phyloP scores from a whole-genome alignment of 1,140 invertebrate genomes.

The Dufourea novaeangliae region DNA sequence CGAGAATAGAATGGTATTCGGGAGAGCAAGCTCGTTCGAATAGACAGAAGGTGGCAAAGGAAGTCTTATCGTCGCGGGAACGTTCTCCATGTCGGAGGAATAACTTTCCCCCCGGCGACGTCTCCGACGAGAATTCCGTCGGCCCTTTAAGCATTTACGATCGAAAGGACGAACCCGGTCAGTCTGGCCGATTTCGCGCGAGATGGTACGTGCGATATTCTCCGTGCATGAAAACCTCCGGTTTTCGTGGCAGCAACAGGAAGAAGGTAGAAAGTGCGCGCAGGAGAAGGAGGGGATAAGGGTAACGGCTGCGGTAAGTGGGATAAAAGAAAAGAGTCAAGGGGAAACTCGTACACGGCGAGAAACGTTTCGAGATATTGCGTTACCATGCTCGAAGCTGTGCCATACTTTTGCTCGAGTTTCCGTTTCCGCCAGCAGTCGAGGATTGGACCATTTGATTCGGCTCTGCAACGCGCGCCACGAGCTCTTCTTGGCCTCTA shows the following conservation, averaged over 20 bases:
- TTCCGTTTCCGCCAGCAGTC: not conserved
- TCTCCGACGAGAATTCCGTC: slow-evolving; percentile 32
- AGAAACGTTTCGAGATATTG: slow-evolving; percentile 48
- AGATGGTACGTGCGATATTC: slow-evolving; percentile 59
- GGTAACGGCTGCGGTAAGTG: slow-evolving; percentile 44
- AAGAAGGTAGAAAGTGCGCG: slow-evolving; percentile 35
- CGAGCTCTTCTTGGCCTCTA: not conserved
- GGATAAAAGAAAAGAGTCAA: slow-evolving; percentile 37
- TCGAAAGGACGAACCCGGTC: slow-evolving; percentile 31
- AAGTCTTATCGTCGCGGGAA: slow-evolving; percentile 25
- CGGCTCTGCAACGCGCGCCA: not conserved
- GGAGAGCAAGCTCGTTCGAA: not conserved
- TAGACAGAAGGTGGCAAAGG: slow-evolving; percentile 3
- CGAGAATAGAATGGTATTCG: not conserved
- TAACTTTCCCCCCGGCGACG: slow-evolving; percentile 19
- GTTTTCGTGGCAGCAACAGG: slow-evolving; percentile 39
- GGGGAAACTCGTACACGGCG: slow-evolving; percentile 19
- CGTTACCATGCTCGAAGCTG: slow-evolving; percentile 8
- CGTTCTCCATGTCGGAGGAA: not conserved
- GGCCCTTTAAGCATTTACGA: slow-evolving; percentile 54
- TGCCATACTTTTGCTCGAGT: not conserved
- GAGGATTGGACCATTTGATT: not conserved
- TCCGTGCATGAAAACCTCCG: slow-evolving; percentile 50
- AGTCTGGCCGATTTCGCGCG: slow-evolving; percentile 45
- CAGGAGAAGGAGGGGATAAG: too few species aligned